These are phyloP conservation scores for Pantherophis vulpinus DNA, from an alignment of 2,797 vertebrate genomes.

Conservation along the genomic window DNA sequence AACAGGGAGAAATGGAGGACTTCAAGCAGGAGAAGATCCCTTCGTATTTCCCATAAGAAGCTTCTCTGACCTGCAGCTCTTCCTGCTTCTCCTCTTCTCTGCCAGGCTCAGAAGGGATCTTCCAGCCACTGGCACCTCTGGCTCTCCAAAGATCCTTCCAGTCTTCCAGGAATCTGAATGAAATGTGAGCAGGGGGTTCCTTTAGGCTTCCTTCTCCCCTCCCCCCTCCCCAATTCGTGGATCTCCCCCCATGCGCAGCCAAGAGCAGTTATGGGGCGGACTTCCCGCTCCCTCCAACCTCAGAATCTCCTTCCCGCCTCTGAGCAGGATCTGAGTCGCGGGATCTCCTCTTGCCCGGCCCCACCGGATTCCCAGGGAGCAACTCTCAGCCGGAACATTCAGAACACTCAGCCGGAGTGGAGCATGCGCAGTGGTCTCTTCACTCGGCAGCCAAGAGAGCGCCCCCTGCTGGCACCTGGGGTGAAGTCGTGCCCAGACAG, in stretches of 20 bases:
- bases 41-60: background rate
- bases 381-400: background rate
- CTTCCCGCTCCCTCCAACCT: background rate
- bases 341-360: no score
- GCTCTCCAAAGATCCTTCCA: no score
- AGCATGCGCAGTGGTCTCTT: background rate
- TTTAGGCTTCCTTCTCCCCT: background rate
- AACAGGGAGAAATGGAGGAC: background rate
- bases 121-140: background rate
- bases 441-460: background rate
- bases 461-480: background rate
- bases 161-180: no score
- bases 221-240: background rate
- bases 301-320: no score
- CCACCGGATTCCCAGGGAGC: background rate
- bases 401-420: background rate
- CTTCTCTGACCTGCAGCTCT: background rate
- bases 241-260: background rate
- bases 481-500: background rate
- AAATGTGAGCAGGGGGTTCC: background rate
- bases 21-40: background rate
- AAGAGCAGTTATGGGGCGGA: background rate
- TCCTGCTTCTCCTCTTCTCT: background rate
- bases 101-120: background rate
- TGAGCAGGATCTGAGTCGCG: no score